phyloP scores from a whole-genome alignment of 2,888 invertebrate species.

The Nephrotoma guestfalica region DNA sequence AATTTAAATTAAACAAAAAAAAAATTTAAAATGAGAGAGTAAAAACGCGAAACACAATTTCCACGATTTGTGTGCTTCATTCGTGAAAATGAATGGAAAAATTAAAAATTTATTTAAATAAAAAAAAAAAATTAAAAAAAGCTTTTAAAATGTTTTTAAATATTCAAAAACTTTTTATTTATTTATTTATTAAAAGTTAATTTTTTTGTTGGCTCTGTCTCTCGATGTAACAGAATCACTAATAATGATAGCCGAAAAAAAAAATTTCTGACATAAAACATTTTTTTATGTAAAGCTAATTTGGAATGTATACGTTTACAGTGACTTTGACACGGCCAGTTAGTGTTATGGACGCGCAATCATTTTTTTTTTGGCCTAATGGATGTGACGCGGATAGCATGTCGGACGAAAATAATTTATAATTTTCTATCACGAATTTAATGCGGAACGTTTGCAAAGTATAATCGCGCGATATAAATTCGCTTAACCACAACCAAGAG shows the following conservation, averaged over 20 bases:
- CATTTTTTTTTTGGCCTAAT: too few species aligned
- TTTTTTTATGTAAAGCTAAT: not conserved
- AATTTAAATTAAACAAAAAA: not conserved
- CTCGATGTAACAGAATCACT: not conserved
- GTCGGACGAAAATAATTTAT: too few species aligned
- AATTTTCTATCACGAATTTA: too few species aligned
- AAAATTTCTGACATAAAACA: not conserved
- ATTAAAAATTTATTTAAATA: not conserved
- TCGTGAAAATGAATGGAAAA: not conserved
- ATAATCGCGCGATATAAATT: too few species aligned
- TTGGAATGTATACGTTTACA: not conserved
- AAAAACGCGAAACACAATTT: not conserved
- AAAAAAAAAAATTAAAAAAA: not conserved
- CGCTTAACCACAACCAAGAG: too few species aligned
- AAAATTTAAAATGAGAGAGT: not conserved
- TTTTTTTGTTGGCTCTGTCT: not conserved
- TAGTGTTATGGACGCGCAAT: not conserved
- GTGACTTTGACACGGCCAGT: not conserved
- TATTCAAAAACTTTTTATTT: not conserved
- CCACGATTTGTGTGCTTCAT: not conserved
- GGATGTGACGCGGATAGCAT: too few species aligned
- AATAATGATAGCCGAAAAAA: not conserved
- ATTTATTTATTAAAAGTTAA: not conserved
- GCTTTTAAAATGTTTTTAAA: not conserved
- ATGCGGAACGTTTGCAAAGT: too few species aligned